phyloP scores from a whole-genome alignment of 2,888 invertebrate genomes.

The Eubasilissa splendida region DNA sequence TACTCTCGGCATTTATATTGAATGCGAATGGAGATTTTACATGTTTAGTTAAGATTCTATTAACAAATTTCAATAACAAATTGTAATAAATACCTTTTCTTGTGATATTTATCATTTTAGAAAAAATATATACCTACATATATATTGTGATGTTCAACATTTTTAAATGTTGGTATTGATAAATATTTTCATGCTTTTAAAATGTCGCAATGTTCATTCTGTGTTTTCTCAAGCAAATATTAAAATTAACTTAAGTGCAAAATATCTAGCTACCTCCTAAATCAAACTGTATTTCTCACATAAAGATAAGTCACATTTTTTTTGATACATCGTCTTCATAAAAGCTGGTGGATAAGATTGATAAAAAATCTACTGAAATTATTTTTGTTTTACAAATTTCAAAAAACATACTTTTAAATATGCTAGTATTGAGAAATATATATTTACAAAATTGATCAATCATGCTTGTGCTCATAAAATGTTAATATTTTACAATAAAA shows the following conservation, averaged over 20 bases:
- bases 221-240: slow-evolving; percentile 32
- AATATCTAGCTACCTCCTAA: slow-evolving; percentile 31
- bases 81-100: no score
- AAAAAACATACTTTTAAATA: slow-evolving; percentile 6
- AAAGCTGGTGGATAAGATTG: not conserved
- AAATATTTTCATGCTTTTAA: no score
- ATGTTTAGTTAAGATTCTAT: no score
- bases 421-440: not conserved
- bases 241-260: slow-evolving; percentile 13
- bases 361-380: not conserved
- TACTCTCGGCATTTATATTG: no score
- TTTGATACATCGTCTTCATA: not conserved
- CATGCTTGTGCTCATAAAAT: slow-evolving; percentile 29
- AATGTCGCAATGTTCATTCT: not conserved
- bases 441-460: slow-evolving; percentile 28
- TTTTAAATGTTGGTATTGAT: no score
- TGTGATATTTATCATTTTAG: no score
- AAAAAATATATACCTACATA: no score
- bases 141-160: no score
- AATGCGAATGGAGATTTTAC: no score
- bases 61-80: no score
- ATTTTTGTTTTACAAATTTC: slow-evolving; percentile 8
- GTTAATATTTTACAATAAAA: not conserved
- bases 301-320: slow-evolving; percentile 8
- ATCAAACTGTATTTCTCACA: slow-evolving; percentile 12